Evolutionary conservation across 2,113 vertebrate genomes (phyloP).

Genomic region (Lota lota): DNA sequence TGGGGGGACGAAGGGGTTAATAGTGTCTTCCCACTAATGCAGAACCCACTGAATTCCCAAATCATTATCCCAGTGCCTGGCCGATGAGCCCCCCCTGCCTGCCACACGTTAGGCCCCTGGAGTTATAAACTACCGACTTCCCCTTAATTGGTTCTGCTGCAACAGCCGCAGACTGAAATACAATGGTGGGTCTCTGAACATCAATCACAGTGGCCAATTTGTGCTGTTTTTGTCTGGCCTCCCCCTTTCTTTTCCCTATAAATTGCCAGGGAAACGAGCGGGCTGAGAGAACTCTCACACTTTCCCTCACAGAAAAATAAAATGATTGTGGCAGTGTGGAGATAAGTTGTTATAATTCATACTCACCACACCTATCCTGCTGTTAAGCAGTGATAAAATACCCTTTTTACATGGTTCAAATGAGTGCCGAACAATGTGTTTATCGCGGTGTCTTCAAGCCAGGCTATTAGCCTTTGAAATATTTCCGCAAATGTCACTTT

Average conservation of each 20-base stretch:
- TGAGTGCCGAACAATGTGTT: slow-evolving; percentile 32
- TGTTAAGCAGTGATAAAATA: slow-evolving; percentile 49
- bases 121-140: slow-evolving; percentile 42
- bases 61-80: slow-evolving; percentile 49
- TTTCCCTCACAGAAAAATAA: slow-evolving; percentile 21
- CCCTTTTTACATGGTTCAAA: slow-evolving; percentile 32
- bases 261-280: slow-evolving; percentile 35
- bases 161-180: slow-evolving; percentile 38
- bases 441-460: slow-evolving; percentile 16
- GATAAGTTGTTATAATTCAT: slow-evolving; percentile 45
- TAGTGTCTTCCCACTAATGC: neutral
- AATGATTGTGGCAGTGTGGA: slow-evolving; percentile 39
- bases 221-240: slow-evolving; percentile 50
- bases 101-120: slow-evolving; percentile 33
- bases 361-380: slow-evolving; percentile 40
- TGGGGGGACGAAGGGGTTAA: neutral
- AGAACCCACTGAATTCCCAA: slow-evolving; percentile 25
- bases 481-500: slow-evolving; percentile 36
- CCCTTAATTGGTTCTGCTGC: slow-evolving; percentile 62
- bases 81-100: slow-evolving; percentile 23
- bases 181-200: slow-evolving; percentile 44
- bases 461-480: slow-evolving; percentile 25
- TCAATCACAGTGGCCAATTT: slow-evolving; percentile 61
- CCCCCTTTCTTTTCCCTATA: slow-evolving; percentile 29
- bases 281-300: slow-evolving; percentile 15